Evolutionary conservation across 2,113 vertebrate genomes (phyloP).

Genomic region (Ranitomeya variabilis): DNA sequence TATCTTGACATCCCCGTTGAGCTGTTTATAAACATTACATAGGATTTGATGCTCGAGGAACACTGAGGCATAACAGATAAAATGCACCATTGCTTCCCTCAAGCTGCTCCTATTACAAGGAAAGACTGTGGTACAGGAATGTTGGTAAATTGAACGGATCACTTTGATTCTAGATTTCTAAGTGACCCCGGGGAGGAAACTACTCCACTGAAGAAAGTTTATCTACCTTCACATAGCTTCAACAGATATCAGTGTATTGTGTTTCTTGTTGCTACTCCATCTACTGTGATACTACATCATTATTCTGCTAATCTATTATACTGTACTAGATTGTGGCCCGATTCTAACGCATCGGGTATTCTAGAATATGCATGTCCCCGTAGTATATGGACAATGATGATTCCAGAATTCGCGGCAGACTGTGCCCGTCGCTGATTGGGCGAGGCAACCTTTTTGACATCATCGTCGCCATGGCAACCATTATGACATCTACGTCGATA

Average conservation of each 20-base stretch:
- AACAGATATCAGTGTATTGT: too few relatives aligned
- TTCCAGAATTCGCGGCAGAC: too few relatives aligned
- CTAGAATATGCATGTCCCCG: too few relatives aligned
- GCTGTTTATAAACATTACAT: not conserved
- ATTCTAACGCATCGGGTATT: too few relatives aligned
- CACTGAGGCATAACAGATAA: constrained; percentile 11
- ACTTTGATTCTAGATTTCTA: not conserved
- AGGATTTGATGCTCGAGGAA: not conserved
- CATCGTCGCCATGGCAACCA: too few relatives aligned
- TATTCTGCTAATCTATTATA: not conserved
- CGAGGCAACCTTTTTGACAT: too few relatives aligned
- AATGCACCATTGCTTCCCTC: constrained; percentile 28
- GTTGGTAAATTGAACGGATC: constrained; percentile 11
- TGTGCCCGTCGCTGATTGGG: too few relatives aligned
- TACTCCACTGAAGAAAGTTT: not conserved
- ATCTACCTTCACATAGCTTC: not conserved
- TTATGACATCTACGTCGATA: too few relatives aligned
- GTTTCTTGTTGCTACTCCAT: too few relatives aligned
- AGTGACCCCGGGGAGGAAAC: not conserved
- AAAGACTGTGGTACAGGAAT: not conserved
- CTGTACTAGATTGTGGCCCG: too few relatives aligned
- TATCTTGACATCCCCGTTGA: not conserved
- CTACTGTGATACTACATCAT: not conserved
- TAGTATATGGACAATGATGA: too few relatives aligned
- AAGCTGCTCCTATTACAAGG: constrained; percentile 16